Evolutionary conservation across 2,113 vertebrate species (phyloP), one percentile per base, ranked within the genome.

Genomic region (Sphaerodactylus townsendi): DNA sequence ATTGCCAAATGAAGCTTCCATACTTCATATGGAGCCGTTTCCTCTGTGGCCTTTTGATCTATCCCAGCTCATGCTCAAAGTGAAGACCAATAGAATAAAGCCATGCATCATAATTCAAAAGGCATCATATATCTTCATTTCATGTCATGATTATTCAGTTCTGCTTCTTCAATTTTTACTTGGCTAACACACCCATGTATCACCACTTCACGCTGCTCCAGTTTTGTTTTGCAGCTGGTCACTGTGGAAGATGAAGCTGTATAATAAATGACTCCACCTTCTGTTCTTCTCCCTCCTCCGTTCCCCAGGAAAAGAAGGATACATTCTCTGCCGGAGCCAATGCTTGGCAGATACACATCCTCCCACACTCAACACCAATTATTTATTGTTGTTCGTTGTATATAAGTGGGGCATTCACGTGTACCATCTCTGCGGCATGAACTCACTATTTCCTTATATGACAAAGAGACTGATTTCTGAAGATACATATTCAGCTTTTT

Each of bases 391-490:
- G 0, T 2, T 30, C 19, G 1, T 64, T 69, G 44, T 2, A 65
- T 21, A 13, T 0, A 0, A 79, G 4, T 78, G 2, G 62, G 77
- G 70, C 44, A 2, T 13, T 84, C 82, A 8, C 1, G 0, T 1
- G 0, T 1, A n/a, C 30, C 72, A 23, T 30, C 65, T 77, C 81
- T 1, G 0, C 68, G 23, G 0, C 50, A 1, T 21, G 11, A 39
- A 30, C 10, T 65, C 37, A 35, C 75, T 2, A 0, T 44, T 79
- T 79, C 73, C 30, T n/a, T 59, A 25, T 83, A 2, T 5, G 23
- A n/a, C 0, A 5, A n/a, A 37, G 71, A 65, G 33, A 11, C 30
- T 50, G 33, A 50, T 46, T 48, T 85, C 68, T 44, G 62, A 53
- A n/a, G 0, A 0, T 3, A 30, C 2, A 39, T 64, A 50, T 48